Percentiles rank a stretch among this genome's conserved stretches.
phyloP scores from a whole-genome alignment of 2,113 vertebrate species.

The Aspidoscelis tigris region DNA sequence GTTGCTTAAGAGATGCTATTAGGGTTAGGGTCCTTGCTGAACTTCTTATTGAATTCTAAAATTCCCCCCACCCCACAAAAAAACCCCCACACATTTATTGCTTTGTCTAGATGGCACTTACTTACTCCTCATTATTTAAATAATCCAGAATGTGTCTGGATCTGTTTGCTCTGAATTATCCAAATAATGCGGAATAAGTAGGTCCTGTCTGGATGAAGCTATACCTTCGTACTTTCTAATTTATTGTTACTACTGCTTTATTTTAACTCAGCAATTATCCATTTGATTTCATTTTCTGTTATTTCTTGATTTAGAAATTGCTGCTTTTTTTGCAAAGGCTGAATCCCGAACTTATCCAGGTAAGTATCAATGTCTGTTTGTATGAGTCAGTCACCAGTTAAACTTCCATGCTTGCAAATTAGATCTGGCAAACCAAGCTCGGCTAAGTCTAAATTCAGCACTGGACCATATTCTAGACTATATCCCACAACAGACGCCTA shows the following conservation, averaged over 20 bases:
- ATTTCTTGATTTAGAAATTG: constrained; percentile 34
- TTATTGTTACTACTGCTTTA: not conserved
- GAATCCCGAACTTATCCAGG: constrained; percentile 28
- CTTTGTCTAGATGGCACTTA: no score
- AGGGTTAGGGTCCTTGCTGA: not conserved
- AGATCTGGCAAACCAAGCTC: no score
- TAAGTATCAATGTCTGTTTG: constrained; percentile 25
- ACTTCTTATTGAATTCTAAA: not conserved
- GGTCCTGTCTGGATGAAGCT: no score
- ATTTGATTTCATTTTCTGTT: constrained; percentile 36
- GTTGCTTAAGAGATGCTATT: not conserved
- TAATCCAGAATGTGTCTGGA: no score
- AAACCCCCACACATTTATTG: no score
- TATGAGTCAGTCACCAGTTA: constrained; percentile 6
- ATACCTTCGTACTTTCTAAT: not conserved
- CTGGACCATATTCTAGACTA: no score
- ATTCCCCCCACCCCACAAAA: no score
- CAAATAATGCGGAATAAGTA: no score
- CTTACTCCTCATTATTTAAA: no score
- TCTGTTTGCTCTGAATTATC: no score
- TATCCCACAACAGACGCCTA: no score
- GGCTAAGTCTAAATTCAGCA: no score
- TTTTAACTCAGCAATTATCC: constrained; percentile 14
- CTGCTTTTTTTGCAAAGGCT: constrained; percentile 37
- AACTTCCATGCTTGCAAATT: not conserved